These are phyloP conservation scores for Catocala nupta DNA, from an alignment of 2,888 invertebrate genomes.

Conservation along the genomic window DNA sequence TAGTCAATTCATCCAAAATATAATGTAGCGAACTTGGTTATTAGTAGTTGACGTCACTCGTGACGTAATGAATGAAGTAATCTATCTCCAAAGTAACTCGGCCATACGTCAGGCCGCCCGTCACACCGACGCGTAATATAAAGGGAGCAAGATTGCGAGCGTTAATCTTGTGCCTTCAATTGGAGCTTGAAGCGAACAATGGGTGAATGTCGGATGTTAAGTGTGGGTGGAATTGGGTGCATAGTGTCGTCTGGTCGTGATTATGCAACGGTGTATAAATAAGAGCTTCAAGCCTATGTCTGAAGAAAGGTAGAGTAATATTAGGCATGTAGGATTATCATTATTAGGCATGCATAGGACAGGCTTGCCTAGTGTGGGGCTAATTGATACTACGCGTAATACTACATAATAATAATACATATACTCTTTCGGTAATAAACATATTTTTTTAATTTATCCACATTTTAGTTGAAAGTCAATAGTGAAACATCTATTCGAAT, in stretches of 20 bases:
- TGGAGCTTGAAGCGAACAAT: conserved; percentile 10
- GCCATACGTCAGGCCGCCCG: conserved; percentile 34
- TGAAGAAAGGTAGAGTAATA: too few relatives aligned
- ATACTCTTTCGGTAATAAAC: too few relatives aligned
- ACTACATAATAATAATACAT: too few relatives aligned
- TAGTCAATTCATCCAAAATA: conserved; percentile 7
- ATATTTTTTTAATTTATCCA: too few relatives aligned
- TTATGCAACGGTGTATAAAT: neutral
- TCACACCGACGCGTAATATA: conserved; percentile 47
- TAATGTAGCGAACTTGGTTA: conserved; percentile 30
- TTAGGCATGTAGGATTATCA: too few relatives aligned
- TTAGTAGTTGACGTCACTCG: conserved; percentile 38
- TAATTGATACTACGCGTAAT: too few relatives aligned
- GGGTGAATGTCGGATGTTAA: conserved; percentile 4
- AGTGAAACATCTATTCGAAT: too few relatives aligned
- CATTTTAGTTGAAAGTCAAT: too few relatives aligned
- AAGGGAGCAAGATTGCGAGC: conserved; percentile 8
- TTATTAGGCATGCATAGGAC: too few relatives aligned
- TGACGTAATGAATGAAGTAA: conserved; percentile 52
- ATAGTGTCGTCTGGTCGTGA: neutral
- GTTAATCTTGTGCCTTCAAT: conserved; percentile 14
- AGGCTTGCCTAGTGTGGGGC: too few relatives aligned
- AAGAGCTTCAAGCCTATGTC: too few relatives aligned
- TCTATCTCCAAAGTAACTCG: conserved; percentile 42
- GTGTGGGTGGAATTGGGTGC: conserved; percentile 6